A percentile compares a stretch with the other conserved stretches of the same genome.
Evolutionary conservation across 1,140 invertebrate species (phyloP).

Genomic region (Drosophila rhopaloa): DNA sequence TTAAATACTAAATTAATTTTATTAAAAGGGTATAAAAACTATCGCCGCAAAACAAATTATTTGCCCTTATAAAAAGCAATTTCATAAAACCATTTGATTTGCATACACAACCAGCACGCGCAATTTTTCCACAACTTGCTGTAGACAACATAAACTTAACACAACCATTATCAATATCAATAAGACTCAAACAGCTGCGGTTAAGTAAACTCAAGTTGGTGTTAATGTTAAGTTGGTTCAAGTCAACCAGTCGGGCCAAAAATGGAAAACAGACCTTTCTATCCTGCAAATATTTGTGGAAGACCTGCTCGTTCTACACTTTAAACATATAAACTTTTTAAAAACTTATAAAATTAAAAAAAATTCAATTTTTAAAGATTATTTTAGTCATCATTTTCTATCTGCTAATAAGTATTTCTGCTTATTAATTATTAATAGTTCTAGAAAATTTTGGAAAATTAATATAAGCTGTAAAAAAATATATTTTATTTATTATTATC

Average conservation of each 20-base stretch:
- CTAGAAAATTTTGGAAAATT: too few relatives aligned
- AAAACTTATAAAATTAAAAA: too few relatives aligned
- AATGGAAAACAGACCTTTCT: constrained; percentile 30
- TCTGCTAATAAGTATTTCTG: too few relatives aligned
- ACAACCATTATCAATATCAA: constrained; percentile 26
- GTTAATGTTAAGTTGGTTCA: constrained; percentile 5
- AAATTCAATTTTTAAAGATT: too few relatives aligned
- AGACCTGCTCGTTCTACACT: constrained; percentile 5
- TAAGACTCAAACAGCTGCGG: constrained; percentile 32
- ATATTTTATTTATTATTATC: too few relatives aligned
- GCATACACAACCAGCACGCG: constrained; percentile 8
- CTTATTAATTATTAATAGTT: too few relatives aligned
- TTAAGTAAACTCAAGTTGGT: constrained; percentile 35
- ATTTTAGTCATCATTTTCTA: too few relatives aligned
- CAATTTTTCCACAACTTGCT: background rate
- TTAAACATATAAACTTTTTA: too few relatives aligned
- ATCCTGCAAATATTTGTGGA: constrained; percentile 29
- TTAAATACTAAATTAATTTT: background rate
- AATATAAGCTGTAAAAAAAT: too few relatives aligned
- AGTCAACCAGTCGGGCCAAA: constrained; percentile 8
- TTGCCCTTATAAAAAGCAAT: background rate
- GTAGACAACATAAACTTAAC: background rate
- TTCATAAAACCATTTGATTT: constrained; percentile 19
- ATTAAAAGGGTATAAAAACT: background rate
- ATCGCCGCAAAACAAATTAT: too few relatives aligned